phyloP scores from a whole-genome alignment of 2,797 vertebrate genomes.

The Fistularia tabacaria region DNA sequence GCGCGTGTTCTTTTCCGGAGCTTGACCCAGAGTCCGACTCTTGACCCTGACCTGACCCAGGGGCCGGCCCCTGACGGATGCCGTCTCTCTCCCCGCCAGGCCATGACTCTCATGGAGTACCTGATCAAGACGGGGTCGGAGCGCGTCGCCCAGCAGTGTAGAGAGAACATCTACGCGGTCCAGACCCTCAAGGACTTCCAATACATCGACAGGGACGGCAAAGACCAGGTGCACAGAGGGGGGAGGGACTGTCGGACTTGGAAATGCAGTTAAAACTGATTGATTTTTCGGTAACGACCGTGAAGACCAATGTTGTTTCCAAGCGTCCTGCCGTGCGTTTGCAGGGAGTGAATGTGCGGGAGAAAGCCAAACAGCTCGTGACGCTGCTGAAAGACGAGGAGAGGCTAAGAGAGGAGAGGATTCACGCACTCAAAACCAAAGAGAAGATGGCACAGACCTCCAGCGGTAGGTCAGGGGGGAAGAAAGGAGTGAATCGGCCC shows the following conservation, averaged over 20 bases:
- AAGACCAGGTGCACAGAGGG: constrained; percentile 81
- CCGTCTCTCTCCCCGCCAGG: constrained; percentile 64
- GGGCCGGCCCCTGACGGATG: constrained; percentile 3
- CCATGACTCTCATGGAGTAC: constrained; percentile 95
- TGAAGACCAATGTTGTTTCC: neutral
- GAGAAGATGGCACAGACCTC: constrained; percentile 93
- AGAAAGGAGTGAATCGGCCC: neutral
- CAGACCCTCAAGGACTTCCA: constrained; percentile 95
- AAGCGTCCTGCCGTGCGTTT: neutral
- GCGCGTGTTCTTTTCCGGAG: neutral
- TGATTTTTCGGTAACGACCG: neutral
- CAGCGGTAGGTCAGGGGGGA: constrained; percentile 79
- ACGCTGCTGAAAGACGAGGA: constrained; percentile 90
- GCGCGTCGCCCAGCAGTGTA: constrained; percentile 90
- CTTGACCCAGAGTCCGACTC: neutral
- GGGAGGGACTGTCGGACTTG: too few species aligned
- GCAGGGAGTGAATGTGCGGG: constrained; percentile 88
- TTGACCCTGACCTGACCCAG: too few species aligned
- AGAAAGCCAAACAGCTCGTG: constrained; percentile 92
- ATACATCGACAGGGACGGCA: constrained; percentile 90
- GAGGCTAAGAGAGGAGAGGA: constrained; percentile 85
- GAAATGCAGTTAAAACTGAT: neutral
- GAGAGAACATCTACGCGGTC: constrained; percentile 92
- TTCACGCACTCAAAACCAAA: constrained; percentile 94
- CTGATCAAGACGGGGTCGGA: constrained; percentile 93